These are phyloP conservation scores for Priocnemis perturbator DNA, from an alignment of 2,888 invertebrate species.

Conservation along the genomic window DNA sequence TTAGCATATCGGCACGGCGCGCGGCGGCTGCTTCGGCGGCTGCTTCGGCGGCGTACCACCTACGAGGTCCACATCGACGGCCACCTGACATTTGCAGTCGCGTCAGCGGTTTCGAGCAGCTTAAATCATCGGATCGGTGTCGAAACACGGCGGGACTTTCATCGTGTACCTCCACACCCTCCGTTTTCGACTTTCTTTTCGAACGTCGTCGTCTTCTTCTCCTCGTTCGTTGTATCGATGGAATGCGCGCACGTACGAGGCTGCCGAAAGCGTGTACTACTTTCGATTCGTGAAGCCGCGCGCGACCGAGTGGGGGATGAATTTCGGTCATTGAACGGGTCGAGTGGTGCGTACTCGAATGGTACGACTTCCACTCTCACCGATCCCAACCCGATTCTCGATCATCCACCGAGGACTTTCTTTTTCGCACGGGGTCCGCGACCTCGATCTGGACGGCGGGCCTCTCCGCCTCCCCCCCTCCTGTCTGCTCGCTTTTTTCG, in stretches of 20 bases:
- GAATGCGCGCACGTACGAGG: conserved; percentile 27
- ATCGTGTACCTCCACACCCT: too few relatives aligned
- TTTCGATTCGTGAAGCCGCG: conserved; percentile 28
- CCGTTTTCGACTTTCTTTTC: too few relatives aligned
- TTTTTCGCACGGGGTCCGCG: conserved; percentile 60
- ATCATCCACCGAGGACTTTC: conserved; percentile 59
- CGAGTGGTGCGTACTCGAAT: conserved; percentile 26
- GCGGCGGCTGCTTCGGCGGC: too few relatives aligned
- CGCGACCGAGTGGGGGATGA: conserved; percentile 22
- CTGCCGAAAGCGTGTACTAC: conserved; percentile 29
- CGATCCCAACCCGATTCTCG: conserved; percentile 40
- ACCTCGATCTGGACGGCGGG: conserved; percentile 49
- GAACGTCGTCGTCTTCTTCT: too few relatives aligned
- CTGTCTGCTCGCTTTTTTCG: conserved; percentile 4
- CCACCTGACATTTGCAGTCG: too few relatives aligned
- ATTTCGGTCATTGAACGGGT: conserved; percentile 54
- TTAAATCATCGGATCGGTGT: too few relatives aligned
- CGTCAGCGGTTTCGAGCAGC: too few relatives aligned
- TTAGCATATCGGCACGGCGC: too few relatives aligned
- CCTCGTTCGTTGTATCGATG: conserved; percentile 13
- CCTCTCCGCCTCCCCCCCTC: conserved; percentile 14
- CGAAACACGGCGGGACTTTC: too few relatives aligned
- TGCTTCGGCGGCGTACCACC: too few relatives aligned
- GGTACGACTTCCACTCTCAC: conserved; percentile 59
- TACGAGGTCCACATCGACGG: too few relatives aligned